Evolutionary conservation across 2,113 vertebrate genomes (phyloP), one percentile per base, ranked within the genome.

Genomic region (Perognathus longimembris): DNA sequence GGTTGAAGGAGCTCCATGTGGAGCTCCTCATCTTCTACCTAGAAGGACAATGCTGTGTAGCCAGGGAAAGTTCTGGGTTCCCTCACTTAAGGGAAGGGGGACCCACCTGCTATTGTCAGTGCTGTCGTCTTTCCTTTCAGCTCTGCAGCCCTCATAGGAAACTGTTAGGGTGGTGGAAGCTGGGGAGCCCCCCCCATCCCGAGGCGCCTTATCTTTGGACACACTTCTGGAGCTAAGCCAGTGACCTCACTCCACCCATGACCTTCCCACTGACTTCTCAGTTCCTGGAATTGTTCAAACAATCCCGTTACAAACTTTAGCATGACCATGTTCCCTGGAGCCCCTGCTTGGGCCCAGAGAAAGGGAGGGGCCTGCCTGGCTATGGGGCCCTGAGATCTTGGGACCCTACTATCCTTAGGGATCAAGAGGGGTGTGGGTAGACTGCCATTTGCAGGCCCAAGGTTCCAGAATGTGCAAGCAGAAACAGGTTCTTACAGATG

Each of bases 221-320:
- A 92, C 70, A 73, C 64, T 96, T 80, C 75, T 93, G 91, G 94
- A 83, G 26, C 30, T 6, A 75, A 79, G 87, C 89, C 90, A 85
- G 67, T 70, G 93, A 95, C 84, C 84, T 85, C 15, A 5, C 59
- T 83, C 93, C 71, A 76, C 78, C 75, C 66, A 0, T 63, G 71
- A 88, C 75, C 85, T 95, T 80, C 50, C 69, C 42, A 40, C 30
- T 83, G 59, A 89, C 88, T 91, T 88, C 45, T 54, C 40, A 91
- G 50, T 96, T 97, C 92, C 94, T 94, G 89, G 82, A 95, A 97
- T 93, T 96, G 92, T 96, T 85, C 69, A 45, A 64, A 93, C 85
- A 94, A 61, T 80, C 28, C 45, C 14, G 26, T 30, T 92, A 64
- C 89, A 92, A 90, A 83, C 50, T 30, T n/a, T 36, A 93, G 71